Conservation (phyloP, 2,888 invertebrate genomes). For the Meiosimyza decipiens region DNA sequence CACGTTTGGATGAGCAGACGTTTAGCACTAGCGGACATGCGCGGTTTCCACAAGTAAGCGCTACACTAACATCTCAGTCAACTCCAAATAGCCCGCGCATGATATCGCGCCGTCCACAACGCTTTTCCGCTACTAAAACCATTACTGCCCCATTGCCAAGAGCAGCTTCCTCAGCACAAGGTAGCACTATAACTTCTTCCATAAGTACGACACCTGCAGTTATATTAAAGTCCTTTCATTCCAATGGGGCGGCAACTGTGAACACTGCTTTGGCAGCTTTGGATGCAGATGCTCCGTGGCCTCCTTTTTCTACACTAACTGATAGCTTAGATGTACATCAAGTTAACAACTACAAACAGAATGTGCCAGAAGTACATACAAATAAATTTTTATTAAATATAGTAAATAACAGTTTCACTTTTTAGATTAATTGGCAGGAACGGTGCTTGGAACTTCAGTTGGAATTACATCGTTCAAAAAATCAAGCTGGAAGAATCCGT, state of each 20-base stretch:
- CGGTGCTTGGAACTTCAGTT: conserved; percentile 86
- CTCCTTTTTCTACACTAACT: conserved; percentile 60
- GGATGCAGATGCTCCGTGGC: conserved; percentile 66
- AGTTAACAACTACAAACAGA: conserved; percentile 66
- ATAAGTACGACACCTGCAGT: conserved; percentile 14
- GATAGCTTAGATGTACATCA: conserved; percentile 65
- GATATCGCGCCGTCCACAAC: conserved; percentile 72
- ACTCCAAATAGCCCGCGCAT: conserved; percentile 81
- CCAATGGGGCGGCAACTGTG: neutral
- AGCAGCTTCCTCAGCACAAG: conserved; percentile 20
- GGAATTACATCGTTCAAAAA: conserved; percentile 85
- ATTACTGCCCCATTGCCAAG: conserved; percentile 20
- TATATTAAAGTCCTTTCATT: conserved; percentile 28
- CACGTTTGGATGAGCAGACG: conserved; percentile 44
- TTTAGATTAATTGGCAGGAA: conserved; percentile 86
- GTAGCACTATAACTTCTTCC: conserved; percentile 12
- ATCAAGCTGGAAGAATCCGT: conserved; percentile 87
- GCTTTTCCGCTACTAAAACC: conserved; percentile 63
- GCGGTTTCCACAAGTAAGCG: conserved; percentile 30
- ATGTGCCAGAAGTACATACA: conserved; percentile 62
- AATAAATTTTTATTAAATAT: neutral
- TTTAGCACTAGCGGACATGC: conserved; percentile 23
- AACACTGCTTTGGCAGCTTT: conserved; percentile 54
- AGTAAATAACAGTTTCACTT: neutral
- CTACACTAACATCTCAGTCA: conserved; percentile 67